phyloP scores from a whole-genome alignment of 2,888 invertebrate genomes.

The Rotaria sp. region DNA sequence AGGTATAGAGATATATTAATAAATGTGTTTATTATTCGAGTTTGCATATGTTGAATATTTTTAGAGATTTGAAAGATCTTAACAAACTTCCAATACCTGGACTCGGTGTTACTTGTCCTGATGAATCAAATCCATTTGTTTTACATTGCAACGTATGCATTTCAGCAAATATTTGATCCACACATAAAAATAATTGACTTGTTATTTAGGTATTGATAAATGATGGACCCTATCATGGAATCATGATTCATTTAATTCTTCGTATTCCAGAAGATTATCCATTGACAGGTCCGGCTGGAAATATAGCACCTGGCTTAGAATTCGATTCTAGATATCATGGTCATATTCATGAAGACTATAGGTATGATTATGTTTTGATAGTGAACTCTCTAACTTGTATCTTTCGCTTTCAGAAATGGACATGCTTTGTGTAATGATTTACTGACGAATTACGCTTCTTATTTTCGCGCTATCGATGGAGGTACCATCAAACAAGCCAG shows the following conservation, averaged over 20 bases:
- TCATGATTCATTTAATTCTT: slow-evolving; percentile 5
- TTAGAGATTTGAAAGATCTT: background rate
- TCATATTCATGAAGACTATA: background rate
- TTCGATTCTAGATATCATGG: background rate
- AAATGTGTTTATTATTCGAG: background rate
- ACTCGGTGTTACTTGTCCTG: background rate
- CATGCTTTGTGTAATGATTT: background rate
- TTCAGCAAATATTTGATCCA: background rate
- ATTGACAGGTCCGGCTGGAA: background rate
- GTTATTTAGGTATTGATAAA: background rate
- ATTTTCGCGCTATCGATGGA: background rate
- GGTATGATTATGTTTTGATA: background rate
- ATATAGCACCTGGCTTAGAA: slow-evolving; percentile 15
- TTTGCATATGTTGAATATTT: background rate
- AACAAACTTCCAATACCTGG: background rate
- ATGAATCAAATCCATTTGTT: slow-evolving; percentile 16
- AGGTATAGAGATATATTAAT: background rate
- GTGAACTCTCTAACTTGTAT: background rate
- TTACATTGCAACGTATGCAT: background rate
- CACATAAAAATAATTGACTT: background rate
- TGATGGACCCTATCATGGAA: background rate
- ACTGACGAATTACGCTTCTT: background rate
- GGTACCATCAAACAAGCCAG: background rate
- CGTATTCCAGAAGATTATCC: slow-evolving; percentile 17
- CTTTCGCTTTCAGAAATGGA: background rate